These are phyloP conservation scores for Opisthograptis luteolata DNA, from an alignment of 2,888 invertebrate species.

Conservation along the genomic window DNA sequence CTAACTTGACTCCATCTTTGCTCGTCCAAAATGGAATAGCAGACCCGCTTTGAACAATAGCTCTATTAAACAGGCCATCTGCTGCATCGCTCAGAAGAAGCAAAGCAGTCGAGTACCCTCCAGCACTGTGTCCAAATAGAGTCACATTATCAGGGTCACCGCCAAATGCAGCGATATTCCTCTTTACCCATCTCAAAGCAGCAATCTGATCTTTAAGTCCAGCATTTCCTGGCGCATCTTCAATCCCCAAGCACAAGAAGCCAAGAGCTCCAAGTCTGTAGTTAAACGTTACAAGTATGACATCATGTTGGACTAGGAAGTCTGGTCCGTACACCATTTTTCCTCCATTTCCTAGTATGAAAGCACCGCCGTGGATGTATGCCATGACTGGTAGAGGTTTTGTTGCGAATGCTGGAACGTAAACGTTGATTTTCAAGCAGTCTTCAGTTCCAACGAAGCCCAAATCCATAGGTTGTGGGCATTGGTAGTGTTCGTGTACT, in stretches of 20 bases:
- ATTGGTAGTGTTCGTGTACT: constrained; percentile 49
- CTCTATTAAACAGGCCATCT: constrained; percentile 55
- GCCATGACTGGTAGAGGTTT: constrained; percentile 65
- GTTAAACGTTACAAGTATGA: constrained; percentile 67
- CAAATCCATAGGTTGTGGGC: constrained; percentile 6
- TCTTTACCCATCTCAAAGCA: constrained; percentile 65
- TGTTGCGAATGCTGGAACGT: constrained; percentile 50
- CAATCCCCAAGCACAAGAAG: constrained; percentile 61
- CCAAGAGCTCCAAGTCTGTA: constrained; percentile 65
- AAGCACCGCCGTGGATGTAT: constrained; percentile 71
- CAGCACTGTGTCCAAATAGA: constrained; percentile 68
- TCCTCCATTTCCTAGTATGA: constrained; percentile 63
- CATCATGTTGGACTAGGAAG: constrained; percentile 59
- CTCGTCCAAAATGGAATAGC: constrained; percentile 55
- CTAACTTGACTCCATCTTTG: constrained; percentile 53
- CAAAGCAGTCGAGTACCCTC: constrained; percentile 54
- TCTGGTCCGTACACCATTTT: constrained; percentile 60
- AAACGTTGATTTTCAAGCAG: constrained; percentile 66
- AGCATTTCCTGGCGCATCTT: constrained; percentile 68
- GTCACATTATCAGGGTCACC: constrained; percentile 67
- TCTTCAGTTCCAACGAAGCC: constrained; percentile 56
- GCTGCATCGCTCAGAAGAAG: constrained; percentile 52
- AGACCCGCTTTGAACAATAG: constrained; percentile 62
- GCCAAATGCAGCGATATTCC: constrained; percentile 65
- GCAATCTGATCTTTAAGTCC: constrained; percentile 68